phyloP scores from a whole-genome alignment of 2,797 vertebrate genomes.

The Remorina albescens region DNA sequence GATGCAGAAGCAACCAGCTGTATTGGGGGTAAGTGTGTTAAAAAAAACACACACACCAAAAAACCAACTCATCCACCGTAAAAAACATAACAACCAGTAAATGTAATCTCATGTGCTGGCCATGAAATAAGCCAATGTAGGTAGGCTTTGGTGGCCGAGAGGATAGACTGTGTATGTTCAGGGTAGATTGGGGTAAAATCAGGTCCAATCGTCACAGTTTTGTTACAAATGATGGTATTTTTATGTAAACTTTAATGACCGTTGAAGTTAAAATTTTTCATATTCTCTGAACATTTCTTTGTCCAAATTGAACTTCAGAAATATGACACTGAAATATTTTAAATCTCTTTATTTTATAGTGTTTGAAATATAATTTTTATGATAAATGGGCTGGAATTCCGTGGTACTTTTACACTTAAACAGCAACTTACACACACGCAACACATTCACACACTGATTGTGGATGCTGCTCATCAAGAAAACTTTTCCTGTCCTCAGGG shows the following conservation, averaged over 20 bases:
- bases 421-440: not conserved
- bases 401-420: not conserved
- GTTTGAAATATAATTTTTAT: not conserved
- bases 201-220: too few relatives aligned
- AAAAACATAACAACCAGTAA: not conserved
- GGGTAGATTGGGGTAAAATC: too few relatives aligned
- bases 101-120: not conserved
- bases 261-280: too few relatives aligned
- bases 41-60: too few relatives aligned
- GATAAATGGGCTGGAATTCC: not conserved
- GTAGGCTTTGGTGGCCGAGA: too few relatives aligned
- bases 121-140: not conserved
- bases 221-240: too few relatives aligned
- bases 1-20: slow-evolving; percentile 74
- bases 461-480: too few relatives aligned
- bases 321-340: not conserved
- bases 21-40: slow-evolving; percentile 78
- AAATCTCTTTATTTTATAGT: not conserved
- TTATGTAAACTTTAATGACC: too few relatives aligned
- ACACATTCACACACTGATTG: not conserved
- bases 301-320: not conserved
- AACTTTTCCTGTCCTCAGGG: too few relatives aligned
- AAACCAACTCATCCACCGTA: too few relatives aligned
- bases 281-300: not conserved
- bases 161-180: too few relatives aligned